Evolutionary conservation across 2,888 invertebrate species (phyloP), one percentile per base, ranked within the genome.

Genomic region (Ochropleura plecta): DNA sequence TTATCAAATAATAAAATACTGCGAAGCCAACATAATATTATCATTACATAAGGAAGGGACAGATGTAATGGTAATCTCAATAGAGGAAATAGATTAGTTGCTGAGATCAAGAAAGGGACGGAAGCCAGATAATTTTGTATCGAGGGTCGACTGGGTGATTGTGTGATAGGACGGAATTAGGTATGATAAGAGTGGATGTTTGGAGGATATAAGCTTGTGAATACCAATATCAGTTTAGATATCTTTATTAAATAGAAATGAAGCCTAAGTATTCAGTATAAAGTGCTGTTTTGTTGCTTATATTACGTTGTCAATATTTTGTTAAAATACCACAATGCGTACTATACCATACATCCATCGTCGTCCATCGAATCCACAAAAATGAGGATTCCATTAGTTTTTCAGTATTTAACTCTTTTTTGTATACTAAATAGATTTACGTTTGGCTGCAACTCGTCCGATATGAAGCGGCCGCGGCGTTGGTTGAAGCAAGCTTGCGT

Each of bases 81-180:
- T 69, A 65, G 64, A 79, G 73, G 79, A 68, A 65, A 83, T 69
- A 83, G 79, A 73, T 80, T 73, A 79, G 83, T 83, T 80, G 83
- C 9, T 42, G 60, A 73, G 73, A 83, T 80, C 79, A 79, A 48
- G 53, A n/a, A 57, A 83, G 68, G 83, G 83, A 68, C 72, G 80
- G 77, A 79, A 69, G 20, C 55, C 44, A 59, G 83, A 80, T 83
- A 68, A 83, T 80, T 83, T 55, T 57, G 73, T 83, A 83, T 68
- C 55, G 60, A 60, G 49, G 79, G 55, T 65, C 42, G 59, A 10
- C 18, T 51, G 14, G 20, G 18, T 48, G 55, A 65, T 82, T 69
- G 55, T 60, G 49, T 68, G 83, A 73, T 79, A 78, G 9, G 48
- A 51, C 59, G 12, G 20, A 68, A 78, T 80, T 80, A 59, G 14